Evolutionary conservation across 2,797 vertebrate genomes (phyloP).

Genomic region (Parambassis ranga): DNA sequence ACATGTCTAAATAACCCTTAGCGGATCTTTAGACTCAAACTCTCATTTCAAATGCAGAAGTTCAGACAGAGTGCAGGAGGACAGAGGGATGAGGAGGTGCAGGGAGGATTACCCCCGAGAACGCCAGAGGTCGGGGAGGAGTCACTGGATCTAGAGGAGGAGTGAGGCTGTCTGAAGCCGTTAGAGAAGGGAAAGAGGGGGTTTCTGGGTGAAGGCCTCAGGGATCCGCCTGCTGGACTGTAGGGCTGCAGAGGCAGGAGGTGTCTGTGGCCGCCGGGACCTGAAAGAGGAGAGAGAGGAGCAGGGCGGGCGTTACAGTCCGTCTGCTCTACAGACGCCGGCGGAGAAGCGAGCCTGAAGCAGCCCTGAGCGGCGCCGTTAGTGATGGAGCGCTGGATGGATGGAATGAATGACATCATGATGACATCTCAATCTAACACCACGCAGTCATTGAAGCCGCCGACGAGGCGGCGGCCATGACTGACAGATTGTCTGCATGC

Average conservation of each 20-base stretch:
- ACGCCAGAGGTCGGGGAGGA: constrained; percentile 52
- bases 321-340: constrained; percentile 2
- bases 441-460: constrained; percentile 40
- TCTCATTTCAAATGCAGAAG: too few species aligned
- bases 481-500: constrained; percentile 55
- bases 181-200: constrained; percentile 57
- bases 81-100: neutral
- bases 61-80: too few species aligned
- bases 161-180: constrained; percentile 49
- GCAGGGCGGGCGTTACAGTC: constrained; percentile 30
- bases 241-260: constrained; percentile 49
- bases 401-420: neutral
- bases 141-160: constrained; percentile 62
- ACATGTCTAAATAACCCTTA: too few species aligned
- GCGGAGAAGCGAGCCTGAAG: constrained; percentile 35
- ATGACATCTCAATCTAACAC: constrained; percentile 42
- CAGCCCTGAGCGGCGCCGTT: constrained; percentile 48
- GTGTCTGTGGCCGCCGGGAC: constrained; percentile 60
- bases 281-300: constrained; percentile 74
- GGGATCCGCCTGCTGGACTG: constrained; percentile 57
- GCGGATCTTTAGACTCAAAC: too few species aligned
- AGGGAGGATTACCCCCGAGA: constrained; percentile 71
- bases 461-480: constrained; percentile 28
- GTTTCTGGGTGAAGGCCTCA: constrained; percentile 50
- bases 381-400: constrained; percentile 37